Evolutionary conservation across 2,113 vertebrate species (phyloP).

Genomic region (Tachycineta bicolor): DNA sequence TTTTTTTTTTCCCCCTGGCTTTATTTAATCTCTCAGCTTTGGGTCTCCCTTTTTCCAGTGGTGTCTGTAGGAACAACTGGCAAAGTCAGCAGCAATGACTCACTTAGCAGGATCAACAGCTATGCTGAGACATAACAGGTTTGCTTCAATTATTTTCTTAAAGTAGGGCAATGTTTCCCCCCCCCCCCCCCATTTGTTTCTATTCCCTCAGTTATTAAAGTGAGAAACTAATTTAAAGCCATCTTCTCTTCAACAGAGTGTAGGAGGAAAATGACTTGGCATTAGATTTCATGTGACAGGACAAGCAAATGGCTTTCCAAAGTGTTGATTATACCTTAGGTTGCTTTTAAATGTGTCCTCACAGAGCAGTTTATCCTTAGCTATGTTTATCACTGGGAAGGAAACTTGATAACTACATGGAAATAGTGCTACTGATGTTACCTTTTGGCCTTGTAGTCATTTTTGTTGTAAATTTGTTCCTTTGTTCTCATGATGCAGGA

Average conservation of each 20-base stretch:
- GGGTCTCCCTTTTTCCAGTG: not conserved
- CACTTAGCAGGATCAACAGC: constrained; percentile 45
- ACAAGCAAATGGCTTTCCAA: constrained; percentile 9
- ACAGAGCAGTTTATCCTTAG: constrained; percentile 26
- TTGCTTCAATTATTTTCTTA: constrained; percentile 45
- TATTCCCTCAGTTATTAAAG: constrained; percentile 14
- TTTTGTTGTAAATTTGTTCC: constrained; percentile 67
- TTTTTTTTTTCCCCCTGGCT: not conserved
- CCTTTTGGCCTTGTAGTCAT: constrained; percentile 70
- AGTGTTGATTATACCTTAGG: constrained; percentile 10
- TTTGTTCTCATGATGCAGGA: constrained; percentile 72
- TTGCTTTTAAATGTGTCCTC: constrained; percentile 8
- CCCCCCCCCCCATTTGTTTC: not conserved
- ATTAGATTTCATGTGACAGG: constrained; percentile 14
- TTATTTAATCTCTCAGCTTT: constrained; percentile 15
- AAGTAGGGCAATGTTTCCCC: constrained; percentile 15
- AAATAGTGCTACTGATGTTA: constrained; percentile 36
- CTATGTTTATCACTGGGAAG: not conserved
- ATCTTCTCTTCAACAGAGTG: not conserved
- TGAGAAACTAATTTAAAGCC: constrained; percentile 42
- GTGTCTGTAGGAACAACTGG: constrained; percentile 43
- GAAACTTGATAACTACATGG: constrained; percentile 14
- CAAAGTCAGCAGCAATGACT: constrained; percentile 53
- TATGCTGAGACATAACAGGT: constrained; percentile 34
- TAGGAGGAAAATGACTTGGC: not conserved